Base-by-base conservation (phyloP, 2,888 invertebrate genomes). In the Diadegma fenestrale region DNA sequence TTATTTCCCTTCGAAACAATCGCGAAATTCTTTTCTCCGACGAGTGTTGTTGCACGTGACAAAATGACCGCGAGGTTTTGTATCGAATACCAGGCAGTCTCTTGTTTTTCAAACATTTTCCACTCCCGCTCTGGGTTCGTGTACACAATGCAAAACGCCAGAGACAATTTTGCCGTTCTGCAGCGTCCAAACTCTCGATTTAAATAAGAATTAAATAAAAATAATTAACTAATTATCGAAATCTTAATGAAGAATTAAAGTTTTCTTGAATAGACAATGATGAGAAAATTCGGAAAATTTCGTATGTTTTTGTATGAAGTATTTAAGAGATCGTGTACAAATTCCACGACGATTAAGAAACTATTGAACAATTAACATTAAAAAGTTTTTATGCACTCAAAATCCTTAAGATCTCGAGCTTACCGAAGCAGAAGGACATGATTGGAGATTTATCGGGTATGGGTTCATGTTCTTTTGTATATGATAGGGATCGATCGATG, bases 11-110 rank as follows among this genome's bases (percentile, higher is more conserved):
- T 19, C 63, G 14, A 33, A 37, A 43, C 61, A 17, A 71, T 68
- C 58, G 58, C 48, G 51, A 81, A 73, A 77, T 64, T 71, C 66
- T 63, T 63, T 6, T 43, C 30, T 48, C 63, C 14, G 43, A 48
- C 81, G 17, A 45, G 58, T 82, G 81, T 78, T 85, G 73, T 69
- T 17, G 41, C 76, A 78, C 84, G 66, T 63, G 68, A 73, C 14
- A 19, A 30, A 12, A 45, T 41, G 8, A 45, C 48, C 10, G 17
- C 10, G 17, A 33, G 26, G 19, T 63, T 82, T 75, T 64, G 69
- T 78, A 72, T 73, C 48, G 72, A 77, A 85, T 85, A 68, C 82
- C 85, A 58, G 17, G 66, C 54, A 33, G 41, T 58, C 43, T 41
- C 63, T 45, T 51, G 33, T 83, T 81, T 72, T 43, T 63, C 22